Percentiles rank a stretch among this genome's conserved stretches.
Conservation (phyloP, 2,113 vertebrate species). For the Tylochromis polylepis region DNA sequence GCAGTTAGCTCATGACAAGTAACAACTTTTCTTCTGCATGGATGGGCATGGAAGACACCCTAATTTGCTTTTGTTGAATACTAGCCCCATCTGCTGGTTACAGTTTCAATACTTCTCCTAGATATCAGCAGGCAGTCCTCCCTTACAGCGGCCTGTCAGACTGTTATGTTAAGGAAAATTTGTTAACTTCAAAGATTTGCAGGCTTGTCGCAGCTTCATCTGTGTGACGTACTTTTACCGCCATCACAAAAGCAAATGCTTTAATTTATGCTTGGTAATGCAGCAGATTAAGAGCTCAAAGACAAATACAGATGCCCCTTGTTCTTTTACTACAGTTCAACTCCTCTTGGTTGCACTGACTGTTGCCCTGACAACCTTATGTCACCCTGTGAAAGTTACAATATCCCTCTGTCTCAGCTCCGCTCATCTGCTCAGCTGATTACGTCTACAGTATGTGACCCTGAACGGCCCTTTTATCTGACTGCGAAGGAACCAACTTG, state of each 20-base stretch:
- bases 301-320: constrained; percentile 28
- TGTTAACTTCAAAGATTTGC: neutral
- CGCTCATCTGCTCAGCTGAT: constrained; percentile 14
- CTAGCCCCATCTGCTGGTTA: constrained; percentile 57
- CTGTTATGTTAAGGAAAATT: neutral
- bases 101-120: neutral
- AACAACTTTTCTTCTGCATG: neutral
- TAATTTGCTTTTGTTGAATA: constrained; percentile 17
- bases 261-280: constrained; percentile 34
- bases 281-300: constrained; percentile 33
- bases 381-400: constrained; percentile 33
- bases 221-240: constrained; percentile 1
- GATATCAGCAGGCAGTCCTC: neutral
- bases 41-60: neutral
- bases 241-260: neutral
- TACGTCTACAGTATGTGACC: neutral
- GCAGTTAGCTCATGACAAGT: neutral
- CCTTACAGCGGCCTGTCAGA: neutral
- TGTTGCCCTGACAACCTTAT: constrained; percentile 50
- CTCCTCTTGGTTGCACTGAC: constrained; percentile 11
- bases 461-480: neutral
- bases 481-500: neutral
- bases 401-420: constrained; percentile 14
- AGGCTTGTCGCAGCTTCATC: neutral
- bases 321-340: constrained; percentile 18